Percentiles rank a stretch among this genome's conserved stretches.
phyloP scores from a whole-genome alignment of 2,888 invertebrate genomes.

The Xanthorhoe spadicearia region DNA sequence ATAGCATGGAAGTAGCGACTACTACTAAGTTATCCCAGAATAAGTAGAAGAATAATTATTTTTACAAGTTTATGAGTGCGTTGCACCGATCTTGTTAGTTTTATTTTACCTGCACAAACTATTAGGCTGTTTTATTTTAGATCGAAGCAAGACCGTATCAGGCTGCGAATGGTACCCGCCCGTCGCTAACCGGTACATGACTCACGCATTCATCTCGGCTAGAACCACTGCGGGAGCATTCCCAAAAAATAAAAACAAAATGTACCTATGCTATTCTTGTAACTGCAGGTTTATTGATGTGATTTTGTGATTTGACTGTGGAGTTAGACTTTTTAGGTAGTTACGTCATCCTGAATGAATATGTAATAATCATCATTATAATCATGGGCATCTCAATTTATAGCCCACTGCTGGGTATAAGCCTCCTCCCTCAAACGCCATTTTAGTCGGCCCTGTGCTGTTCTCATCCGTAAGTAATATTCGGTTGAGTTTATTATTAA shows the following conservation, averaged over 20 bases:
- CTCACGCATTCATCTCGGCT: constrained; percentile 36
- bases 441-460: no score
- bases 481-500: no score
- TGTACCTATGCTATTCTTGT: constrained; percentile 25
- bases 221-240: constrained; percentile 37
- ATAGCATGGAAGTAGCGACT: no score
- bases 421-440: no score
- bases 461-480: no score
- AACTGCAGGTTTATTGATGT: constrained; percentile 10
- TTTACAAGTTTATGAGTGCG: neutral
- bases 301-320: neutral
- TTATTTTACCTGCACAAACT: neutral
- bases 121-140: neutral
- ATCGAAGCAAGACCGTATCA: constrained; percentile 29
- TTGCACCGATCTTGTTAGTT: constrained; percentile 2
- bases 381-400: no score
- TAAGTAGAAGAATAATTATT: no score
- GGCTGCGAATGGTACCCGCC: constrained; percentile 35
- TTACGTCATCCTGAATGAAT: no score
- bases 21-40: no score
- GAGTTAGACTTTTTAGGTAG: neutral
- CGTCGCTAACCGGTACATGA: constrained; percentile 39
- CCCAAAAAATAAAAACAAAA: constrained; percentile 34
- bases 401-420: no score
- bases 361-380: no score